Percentiles rank a stretch among this genome's conserved stretches.
These are phyloP conservation scores for Pygmarrhopalites habei DNA, from an alignment of 1,140 invertebrate genomes.

Conservation along the genomic window DNA sequence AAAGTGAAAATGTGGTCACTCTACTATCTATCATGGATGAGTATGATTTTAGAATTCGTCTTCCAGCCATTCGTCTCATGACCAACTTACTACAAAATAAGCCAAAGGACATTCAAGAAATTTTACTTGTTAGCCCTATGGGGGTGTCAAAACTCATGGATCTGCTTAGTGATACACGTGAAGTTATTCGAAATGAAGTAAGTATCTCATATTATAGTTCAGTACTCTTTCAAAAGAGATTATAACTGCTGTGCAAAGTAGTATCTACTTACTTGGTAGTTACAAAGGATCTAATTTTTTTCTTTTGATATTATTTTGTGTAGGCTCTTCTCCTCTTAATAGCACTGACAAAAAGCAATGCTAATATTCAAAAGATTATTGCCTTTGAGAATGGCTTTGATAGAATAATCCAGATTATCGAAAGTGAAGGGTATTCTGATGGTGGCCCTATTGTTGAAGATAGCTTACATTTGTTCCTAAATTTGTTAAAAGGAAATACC, in stretches of 20 bases:
- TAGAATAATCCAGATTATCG: constrained; percentile 85
- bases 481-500: constrained; percentile 87
- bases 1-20: constrained; percentile 73
- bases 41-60: constrained; percentile 85
- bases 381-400: constrained; percentile 99
- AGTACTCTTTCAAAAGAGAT: neutral
- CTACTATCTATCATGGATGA: constrained; percentile 86
- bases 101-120: constrained; percentile 89
- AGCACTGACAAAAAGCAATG: constrained; percentile 89
- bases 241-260: too few species aligned
- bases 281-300: neutral
- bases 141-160: constrained; percentile 98
- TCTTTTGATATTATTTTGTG: constrained; percentile 16
- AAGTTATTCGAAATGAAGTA: constrained; percentile 94
- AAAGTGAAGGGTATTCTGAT: constrained; percentile 84
- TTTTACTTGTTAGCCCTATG: constrained; percentile 87
- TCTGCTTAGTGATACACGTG: constrained; percentile 80
- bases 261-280: too few species aligned
- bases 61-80: constrained; percentile 77
- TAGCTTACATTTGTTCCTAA: constrained; percentile 88
- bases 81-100: constrained; percentile 70
- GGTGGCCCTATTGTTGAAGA: constrained; percentile 98
- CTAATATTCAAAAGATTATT: constrained; percentile 98
- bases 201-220: constrained; percentile 38
- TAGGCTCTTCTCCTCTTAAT: constrained; percentile 81